Conservation (phyloP, 2,113 vertebrate species). For the Casuarius casuarius region DNA sequence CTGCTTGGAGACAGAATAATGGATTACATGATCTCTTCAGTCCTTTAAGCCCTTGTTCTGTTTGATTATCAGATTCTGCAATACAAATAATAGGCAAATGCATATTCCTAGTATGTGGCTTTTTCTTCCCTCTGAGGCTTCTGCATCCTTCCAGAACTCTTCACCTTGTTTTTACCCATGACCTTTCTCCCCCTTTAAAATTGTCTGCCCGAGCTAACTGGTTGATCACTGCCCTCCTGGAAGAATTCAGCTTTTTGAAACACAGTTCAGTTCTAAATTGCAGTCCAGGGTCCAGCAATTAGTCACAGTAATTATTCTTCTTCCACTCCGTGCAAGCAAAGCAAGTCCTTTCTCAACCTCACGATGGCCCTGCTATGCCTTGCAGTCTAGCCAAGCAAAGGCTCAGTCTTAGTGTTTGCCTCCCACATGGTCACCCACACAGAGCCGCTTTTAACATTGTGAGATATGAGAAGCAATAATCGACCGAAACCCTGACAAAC, state of each 20-base stretch:
- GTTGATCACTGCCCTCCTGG: neutral
- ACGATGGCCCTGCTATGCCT: neutral
- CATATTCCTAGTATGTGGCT: neutral
- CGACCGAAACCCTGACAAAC: neutral
- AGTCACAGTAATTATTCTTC: neutral
- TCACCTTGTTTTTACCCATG: neutral
- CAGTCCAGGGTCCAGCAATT: neutral
- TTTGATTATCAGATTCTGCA: neutral
- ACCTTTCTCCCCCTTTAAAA: neutral
- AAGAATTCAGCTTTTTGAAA: neutral
- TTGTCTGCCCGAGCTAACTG: neutral
- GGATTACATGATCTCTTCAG: neutral
- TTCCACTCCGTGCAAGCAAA: neutral
- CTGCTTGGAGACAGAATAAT: neutral
- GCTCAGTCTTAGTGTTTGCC: neutral
- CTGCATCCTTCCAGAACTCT: neutral
- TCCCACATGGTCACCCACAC: slow-evolving; percentile 18
- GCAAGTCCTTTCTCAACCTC: neutral
- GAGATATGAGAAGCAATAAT: neutral
- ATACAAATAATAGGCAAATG: neutral
- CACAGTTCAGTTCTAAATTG: neutral
- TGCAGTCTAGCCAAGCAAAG: neutral
- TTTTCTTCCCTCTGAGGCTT: neutral
- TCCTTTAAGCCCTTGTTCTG: neutral
- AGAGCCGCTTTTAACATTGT: neutral